These are phyloP conservation scores for Sthenelais limicola DNA, from an alignment of 2,888 invertebrate species.

Conservation along the genomic window DNA sequence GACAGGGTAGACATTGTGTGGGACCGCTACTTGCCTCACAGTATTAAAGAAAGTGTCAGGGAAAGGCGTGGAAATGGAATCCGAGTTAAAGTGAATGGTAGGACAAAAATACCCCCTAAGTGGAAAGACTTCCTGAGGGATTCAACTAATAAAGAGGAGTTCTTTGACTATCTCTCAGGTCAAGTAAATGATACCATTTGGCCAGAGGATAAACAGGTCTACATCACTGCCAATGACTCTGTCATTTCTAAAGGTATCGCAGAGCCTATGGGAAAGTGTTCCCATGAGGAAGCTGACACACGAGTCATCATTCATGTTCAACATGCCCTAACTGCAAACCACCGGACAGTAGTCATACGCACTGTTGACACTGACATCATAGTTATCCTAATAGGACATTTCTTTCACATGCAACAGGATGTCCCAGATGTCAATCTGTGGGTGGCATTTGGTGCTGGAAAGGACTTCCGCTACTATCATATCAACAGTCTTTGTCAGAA, in stretches of 20 bases:
- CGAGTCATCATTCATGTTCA: not conserved
- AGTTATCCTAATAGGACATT: not conserved
- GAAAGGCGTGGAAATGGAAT: conserved; percentile 41
- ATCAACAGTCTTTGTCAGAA: not conserved
- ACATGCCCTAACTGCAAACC: not conserved
- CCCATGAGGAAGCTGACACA: conserved; percentile 5
- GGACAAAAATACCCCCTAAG: conserved; percentile 8
- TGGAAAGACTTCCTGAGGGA: conserved; percentile 19
- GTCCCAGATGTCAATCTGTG: conserved; percentile 6
- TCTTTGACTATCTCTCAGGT: not conserved
- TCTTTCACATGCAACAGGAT: not conserved
- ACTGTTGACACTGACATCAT: conserved; percentile 29
- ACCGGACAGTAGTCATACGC: not conserved
- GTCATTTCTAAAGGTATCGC: not conserved
- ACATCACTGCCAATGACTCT: not conserved
- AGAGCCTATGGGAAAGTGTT: not conserved
- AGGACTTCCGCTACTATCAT: not conserved
- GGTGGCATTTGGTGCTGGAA: conserved; percentile 16
- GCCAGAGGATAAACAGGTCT: not conserved
- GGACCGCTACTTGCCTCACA: conserved; percentile 34
- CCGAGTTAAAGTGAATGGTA: not conserved
- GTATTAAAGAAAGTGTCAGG: conserved; percentile 40
- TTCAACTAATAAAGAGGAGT: not conserved
- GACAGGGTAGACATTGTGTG: conserved; percentile 26
- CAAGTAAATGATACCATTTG: not conserved